phyloP scores from a whole-genome alignment of 2,113 vertebrate species.

The Pristiophorus japonicus region DNA sequence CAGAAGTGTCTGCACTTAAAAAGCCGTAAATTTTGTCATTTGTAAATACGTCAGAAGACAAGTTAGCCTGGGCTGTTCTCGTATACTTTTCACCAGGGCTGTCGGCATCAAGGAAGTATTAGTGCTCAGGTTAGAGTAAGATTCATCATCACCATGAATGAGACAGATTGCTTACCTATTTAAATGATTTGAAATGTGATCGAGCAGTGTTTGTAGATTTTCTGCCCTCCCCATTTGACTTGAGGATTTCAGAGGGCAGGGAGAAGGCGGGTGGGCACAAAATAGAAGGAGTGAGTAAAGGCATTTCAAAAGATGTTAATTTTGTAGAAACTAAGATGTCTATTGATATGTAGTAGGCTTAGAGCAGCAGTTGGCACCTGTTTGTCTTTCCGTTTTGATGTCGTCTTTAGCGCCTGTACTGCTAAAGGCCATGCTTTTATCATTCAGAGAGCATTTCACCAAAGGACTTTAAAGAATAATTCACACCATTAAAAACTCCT shows the following conservation, averaged over 20 bases:
- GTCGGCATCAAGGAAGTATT: background rate
- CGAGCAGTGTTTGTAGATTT: background rate
- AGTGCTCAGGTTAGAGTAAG: background rate
- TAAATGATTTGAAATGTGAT: background rate
- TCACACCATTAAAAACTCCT: background rate
- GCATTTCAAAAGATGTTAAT: slow-evolving; percentile 35
- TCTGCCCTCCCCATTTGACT: background rate
- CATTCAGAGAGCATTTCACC: background rate
- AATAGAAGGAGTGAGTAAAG: background rate
- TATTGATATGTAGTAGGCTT: slow-evolving; percentile 14
- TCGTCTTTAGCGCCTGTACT: slow-evolving; percentile 17
- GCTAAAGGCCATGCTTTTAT: slow-evolving; percentile 30
- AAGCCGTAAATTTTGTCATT: background rate
- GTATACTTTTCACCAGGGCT: background rate
- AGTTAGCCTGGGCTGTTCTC: background rate
- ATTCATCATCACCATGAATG: background rate
- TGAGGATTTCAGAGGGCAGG: background rate
- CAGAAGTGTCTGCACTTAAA: background rate
- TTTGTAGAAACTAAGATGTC: slow-evolving; percentile 8
- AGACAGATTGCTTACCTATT: background rate
- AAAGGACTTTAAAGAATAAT: slow-evolving; percentile 21
- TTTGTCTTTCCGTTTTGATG: slow-evolving; percentile 21
- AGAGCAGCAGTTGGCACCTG: slow-evolving; percentile 7
- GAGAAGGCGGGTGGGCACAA: background rate
- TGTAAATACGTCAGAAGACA: background rate